phyloP scores from a whole-genome alignment of 2,113 vertebrate species.

The Festucalex cinctus region DNA sequence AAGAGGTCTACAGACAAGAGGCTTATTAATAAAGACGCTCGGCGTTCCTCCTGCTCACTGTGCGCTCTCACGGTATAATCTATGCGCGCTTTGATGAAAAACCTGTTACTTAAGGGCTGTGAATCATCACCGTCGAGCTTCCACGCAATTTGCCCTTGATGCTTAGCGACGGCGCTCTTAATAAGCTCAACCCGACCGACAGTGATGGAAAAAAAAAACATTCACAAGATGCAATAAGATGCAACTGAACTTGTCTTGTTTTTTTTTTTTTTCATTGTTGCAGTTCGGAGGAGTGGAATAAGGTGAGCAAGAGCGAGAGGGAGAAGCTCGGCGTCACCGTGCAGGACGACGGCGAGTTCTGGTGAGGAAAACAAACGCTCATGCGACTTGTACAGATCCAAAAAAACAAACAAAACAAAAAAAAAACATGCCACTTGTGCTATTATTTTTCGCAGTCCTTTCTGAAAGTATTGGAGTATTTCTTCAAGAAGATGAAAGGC shows the following conservation, averaged over 20 bases:
- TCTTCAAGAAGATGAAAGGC: not conserved
- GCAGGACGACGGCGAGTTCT: slow-evolving; percentile 94
- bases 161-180: slow-evolving; percentile 15
- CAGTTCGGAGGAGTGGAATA: slow-evolving; percentile 97
- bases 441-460: not conserved
- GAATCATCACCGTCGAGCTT: not conserved
- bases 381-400: not conserved
- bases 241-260: not conserved
- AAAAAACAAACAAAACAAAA: not conserved
- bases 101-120: slow-evolving; percentile 25
- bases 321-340: slow-evolving; percentile 93
- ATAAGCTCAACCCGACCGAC: not conserved
- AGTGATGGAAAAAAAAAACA: not conserved
- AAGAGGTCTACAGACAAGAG: slow-evolving; percentile 38
- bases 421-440: not conserved
- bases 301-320: slow-evolving; percentile 92
- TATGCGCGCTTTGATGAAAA: slow-evolving; percentile 39
- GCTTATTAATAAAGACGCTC: slow-evolving; percentile 48
- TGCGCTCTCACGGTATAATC: slow-evolving; percentile 49
- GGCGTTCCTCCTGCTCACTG: slow-evolving; percentile 29
- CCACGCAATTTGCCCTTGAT: slow-evolving; percentile 17
- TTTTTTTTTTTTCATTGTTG: slow-evolving; percentile 4
- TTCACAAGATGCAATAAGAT: not conserved
- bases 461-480: not conserved
- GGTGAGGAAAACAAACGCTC: slow-evolving; percentile 70